phyloP scores from a whole-genome alignment of 2,888 invertebrate species.

The Callyntrura sp. region DNA sequence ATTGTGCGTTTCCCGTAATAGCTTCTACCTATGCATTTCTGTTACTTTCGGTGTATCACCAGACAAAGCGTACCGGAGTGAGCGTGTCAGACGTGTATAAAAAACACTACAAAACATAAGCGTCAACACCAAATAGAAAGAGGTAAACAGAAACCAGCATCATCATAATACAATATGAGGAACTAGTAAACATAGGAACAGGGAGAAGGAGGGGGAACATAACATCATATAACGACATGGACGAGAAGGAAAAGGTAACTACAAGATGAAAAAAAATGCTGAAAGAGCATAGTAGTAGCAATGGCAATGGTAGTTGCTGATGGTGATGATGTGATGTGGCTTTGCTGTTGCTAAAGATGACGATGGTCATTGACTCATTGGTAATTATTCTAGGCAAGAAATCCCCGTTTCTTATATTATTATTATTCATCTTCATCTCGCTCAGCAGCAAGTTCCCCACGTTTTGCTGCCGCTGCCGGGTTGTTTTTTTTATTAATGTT shows the following conservation, averaged over 20 bases:
- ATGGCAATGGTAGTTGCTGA: conserved; percentile 14
- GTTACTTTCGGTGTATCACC: neutral
- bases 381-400: conserved; percentile 64
- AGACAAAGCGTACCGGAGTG: neutral
- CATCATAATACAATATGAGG: neutral
- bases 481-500: neutral
- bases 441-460: conserved; percentile 6
- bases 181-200: neutral
- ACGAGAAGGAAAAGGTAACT: neutral
- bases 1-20: conserved; percentile 21
- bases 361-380: conserved; percentile 71
- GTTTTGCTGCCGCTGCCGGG: conserved; percentile 33
- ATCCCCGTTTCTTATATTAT: conserved; percentile 59
- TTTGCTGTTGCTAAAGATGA: conserved; percentile 43
- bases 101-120: conserved; percentile 55
- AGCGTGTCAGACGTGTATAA: conserved; percentile 34
- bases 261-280: conserved; percentile 24
- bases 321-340: conserved; percentile 14
- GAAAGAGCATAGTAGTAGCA: neutral
- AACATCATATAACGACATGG: neutral
- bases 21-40: conserved; percentile 44
- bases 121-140: conserved; percentile 5
- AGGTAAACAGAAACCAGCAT: conserved; percentile 61
- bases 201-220: neutral
- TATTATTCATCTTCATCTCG: conserved; percentile 24